These are phyloP conservation scores for Margarornis squamiger DNA, from an alignment of 2,797 vertebrate genomes.

Conservation along the genomic window DNA sequence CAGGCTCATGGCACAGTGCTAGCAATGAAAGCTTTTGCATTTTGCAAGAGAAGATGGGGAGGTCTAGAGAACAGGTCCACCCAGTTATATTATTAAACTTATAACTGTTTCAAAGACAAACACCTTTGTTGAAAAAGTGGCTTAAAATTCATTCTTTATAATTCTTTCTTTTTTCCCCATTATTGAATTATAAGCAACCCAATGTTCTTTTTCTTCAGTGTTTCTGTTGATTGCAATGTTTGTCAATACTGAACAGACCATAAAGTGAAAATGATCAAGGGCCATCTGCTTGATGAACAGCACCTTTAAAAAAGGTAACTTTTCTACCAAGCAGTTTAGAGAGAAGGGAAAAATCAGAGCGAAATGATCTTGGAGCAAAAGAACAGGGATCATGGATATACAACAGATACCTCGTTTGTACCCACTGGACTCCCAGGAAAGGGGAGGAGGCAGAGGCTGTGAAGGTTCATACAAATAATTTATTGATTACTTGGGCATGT, in stretches of 20 bases:
- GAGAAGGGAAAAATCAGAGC: neutral
- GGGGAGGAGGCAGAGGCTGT: neutral
- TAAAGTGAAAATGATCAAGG: neutral
- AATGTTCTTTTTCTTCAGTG: neutral
- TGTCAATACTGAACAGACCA: neutral
- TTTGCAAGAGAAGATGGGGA: neutral
- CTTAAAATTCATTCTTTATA: neutral
- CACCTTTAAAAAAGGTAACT: neutral
- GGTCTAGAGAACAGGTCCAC: neutral
- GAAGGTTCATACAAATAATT: neutral
- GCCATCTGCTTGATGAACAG: neutral
- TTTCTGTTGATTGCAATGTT: neutral
- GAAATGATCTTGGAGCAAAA: neutral
- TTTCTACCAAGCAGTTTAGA: neutral
- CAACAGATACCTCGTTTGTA: neutral
- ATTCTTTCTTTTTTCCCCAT: neutral
- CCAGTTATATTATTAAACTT: neutral
- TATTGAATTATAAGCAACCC: neutral
- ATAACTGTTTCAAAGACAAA: neutral
- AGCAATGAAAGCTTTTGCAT: neutral
- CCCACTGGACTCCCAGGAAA: neutral
- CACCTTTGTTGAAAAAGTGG: neutral
- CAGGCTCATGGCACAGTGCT: neutral
- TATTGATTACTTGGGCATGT: neutral
- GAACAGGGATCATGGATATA: neutral